Evolutionary conservation across 2,888 invertebrate species (phyloP), one percentile per base, ranked within the genome.

Genomic region (Acrocera orbiculus): DNA sequence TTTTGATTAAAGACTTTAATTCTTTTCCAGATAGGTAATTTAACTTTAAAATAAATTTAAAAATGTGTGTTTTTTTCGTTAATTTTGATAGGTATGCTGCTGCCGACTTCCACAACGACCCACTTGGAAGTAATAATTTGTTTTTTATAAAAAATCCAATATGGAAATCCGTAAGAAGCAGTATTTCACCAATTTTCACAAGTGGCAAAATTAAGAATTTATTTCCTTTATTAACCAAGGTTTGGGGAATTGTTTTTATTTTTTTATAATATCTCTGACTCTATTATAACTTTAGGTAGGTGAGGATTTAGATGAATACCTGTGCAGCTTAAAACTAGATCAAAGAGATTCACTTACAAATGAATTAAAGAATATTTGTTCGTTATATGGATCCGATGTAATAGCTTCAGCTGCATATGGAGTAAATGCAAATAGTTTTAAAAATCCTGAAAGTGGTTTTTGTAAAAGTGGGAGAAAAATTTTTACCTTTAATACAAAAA

Each of bases 1-100:
- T 66, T 2, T 35, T 66, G 14, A 53, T 66, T 4, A 63, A 58
- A 30, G 64, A 66, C 35, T 65, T 65, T 27, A 51, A 56, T 39
- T 50, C 49, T 9, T 66, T 65, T 40, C 38, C 49, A 1, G 54
- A 64, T 38, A 53, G 61, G 35, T 48, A 39, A 38, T 13, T n/a
- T 26, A 6, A 11, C 14, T 5, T 5, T 16, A 10, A 8, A n/a
- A n/a, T n/a, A n/a, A n/a, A n/a, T n/a, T n/a, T n/a, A n/a, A n/a
- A n/a, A n/a, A n/a, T n/a, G n/a, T n/a, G n/a, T n/a, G n/a, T n/a
- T n/a, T n/a, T n/a, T n/a, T n/a, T n/a, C n/a, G n/a, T n/a, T n/a
- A n/a, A 16, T 10, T 10, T 8, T 27, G 14, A 4, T 16, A 36
- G 58, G 4, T 51, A 49, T 38, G 44, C 42, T 1, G 35, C 44